Evolutionary conservation across 2,797 vertebrate genomes (phyloP).

Genomic region (Smutsia temminckii): DNA sequence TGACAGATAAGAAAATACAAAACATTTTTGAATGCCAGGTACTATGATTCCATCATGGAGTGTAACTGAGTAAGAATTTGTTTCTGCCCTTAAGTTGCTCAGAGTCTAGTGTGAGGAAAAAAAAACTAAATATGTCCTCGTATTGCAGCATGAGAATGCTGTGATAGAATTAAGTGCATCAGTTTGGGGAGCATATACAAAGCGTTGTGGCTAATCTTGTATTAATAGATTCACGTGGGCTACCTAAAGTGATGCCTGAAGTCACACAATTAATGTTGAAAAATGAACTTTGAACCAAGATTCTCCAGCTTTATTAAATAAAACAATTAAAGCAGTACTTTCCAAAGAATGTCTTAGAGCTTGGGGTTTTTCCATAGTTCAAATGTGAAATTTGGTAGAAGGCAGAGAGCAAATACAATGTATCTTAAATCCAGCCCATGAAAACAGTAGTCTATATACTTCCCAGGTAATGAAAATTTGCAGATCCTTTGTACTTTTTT

Average conservation of each 20-base stretch:
- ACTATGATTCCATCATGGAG: neutral
- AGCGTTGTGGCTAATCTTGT: neutral
- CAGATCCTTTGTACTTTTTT: neutral
- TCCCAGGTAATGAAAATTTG: neutral
- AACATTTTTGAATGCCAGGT: neutral
- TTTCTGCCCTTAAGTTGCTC: neutral
- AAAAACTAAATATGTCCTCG: too few relatives aligned
- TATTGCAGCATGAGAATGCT: neutral
- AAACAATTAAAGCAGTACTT: neutral
- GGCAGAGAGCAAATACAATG: neutral
- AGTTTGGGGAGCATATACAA: neutral
- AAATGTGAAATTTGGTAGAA: conserved; percentile 27
- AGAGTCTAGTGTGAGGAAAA: neutral
- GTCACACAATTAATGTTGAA: conserved; percentile 4
- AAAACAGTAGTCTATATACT: neutral
- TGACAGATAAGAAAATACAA: neutral
- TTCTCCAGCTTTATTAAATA: conserved; percentile 20
- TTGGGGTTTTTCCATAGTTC: neutral
- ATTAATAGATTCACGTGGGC: neutral
- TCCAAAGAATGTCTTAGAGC: neutral
- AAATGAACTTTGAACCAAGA: neutral
- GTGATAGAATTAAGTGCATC: neutral
- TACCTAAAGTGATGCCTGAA: conserved; percentile 21
- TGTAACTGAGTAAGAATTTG: neutral
- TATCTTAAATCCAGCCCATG: neutral